These are phyloP conservation scores for Drosophila lini DNA, from an alignment of 1,140 invertebrate species.

Conservation along the genomic window DNA sequence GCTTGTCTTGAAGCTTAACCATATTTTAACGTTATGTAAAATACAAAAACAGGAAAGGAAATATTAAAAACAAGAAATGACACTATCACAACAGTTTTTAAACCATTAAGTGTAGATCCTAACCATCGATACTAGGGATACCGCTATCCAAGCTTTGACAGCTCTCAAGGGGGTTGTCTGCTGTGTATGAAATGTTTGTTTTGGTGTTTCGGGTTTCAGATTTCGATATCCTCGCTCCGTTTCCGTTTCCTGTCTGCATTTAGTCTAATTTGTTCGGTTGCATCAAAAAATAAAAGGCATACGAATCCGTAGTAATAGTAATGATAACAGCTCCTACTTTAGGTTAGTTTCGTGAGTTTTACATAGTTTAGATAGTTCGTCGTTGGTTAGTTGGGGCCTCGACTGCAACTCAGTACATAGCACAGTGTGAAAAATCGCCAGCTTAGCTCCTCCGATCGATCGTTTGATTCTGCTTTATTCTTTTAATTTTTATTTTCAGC, in stretches of 20 bases:
- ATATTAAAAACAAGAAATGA: background rate
- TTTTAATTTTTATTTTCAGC: conserved; percentile 12
- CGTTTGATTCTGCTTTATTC: conserved; percentile 25
- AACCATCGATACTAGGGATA: background rate
- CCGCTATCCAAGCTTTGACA: background rate
- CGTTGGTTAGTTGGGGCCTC: conserved; percentile 67
- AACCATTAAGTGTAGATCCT: background rate
- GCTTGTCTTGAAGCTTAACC: background rate
- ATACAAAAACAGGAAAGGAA: background rate
- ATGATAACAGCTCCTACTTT: conserved; percentile 76
- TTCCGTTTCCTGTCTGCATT: conserved; percentile 52
- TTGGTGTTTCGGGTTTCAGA: conserved; percentile 6
- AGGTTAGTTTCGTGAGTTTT: conserved; percentile 74
- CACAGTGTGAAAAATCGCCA: conserved; percentile 62
- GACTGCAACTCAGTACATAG: conserved; percentile 75
- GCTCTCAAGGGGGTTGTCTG: conserved; percentile 12
- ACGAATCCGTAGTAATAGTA: conserved; percentile 57
- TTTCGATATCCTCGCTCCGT: background rate
- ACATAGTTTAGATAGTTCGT: conserved; percentile 68
- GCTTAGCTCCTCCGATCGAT: conserved; percentile 38
- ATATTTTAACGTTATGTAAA: background rate
- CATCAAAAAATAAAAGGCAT: conserved; percentile 69
- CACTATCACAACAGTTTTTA: background rate
- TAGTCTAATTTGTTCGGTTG: conserved; percentile 75
- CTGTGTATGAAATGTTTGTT: conserved; percentile 39